Evolutionary conservation across 1,140 invertebrate species (phyloP), one percentile per base, ranked within the genome.

Genomic region (Hydropsyche tenuis): DNA sequence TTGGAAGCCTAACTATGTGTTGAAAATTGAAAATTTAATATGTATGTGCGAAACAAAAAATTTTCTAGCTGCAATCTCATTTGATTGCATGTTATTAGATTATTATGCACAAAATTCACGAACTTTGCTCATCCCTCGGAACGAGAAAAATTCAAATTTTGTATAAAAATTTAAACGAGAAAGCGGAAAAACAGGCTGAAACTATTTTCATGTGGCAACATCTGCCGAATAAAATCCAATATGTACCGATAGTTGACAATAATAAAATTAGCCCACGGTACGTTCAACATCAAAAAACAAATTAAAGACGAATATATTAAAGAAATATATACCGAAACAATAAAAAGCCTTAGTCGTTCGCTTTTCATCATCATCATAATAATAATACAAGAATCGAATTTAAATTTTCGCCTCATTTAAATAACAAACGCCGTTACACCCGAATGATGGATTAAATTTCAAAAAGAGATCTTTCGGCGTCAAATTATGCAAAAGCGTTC

Each of bases 381-480:
- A 16, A 53, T 53, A 53, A 53, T 16, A 53, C 9, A 18, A 20
- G 48, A 53, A 53, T 60, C 56, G 22, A 23, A 60, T 60, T 60
- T 60, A 60, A 60, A 60, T 25, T 60, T 25, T 14, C 56, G 20
- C 23, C 23, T 12, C 11, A 60, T 60, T 60, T 60, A 20, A 60
- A 60, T 60, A 60, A 60, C 56, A 60, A 60, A 60, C 20, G 56
- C 48, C 6, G 48, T 53, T 18, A 53, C 20, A 53, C 56, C 12
- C 56, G 22, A 60, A 60, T 60, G 56, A 60, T 60, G 56, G 56
- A 60, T 60, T 60, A 60, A 60, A 60, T 60, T 60, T 53, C 16
- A 20, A 20, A 20, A 16, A 16, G 48, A 53, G 30, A 18, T 53
- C 48, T 53, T 46, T 60, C 56, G 56, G 22, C 20, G 56, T 60